These are phyloP conservation scores for Urocynchramus pylzowi DNA, from an alignment of 2,113 vertebrate genomes.

Conservation along the genomic window DNA sequence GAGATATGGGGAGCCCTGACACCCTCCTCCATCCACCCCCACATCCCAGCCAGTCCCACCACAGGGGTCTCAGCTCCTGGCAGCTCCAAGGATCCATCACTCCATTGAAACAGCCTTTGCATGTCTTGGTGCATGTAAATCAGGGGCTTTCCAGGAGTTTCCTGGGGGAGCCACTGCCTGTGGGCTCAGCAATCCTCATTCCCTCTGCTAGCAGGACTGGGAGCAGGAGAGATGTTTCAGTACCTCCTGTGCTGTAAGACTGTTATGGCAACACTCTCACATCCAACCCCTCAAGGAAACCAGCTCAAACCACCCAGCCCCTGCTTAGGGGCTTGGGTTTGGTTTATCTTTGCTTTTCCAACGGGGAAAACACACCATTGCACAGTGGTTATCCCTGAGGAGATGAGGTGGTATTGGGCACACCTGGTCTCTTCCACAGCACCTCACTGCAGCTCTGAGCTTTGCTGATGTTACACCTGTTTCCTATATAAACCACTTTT, in stretches of 20 bases:
- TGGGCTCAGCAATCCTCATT: neutral
- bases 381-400: neutral
- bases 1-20: neutral
- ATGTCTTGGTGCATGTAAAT: neutral
- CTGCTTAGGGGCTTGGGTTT: neutral
- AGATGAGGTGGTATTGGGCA: neutral
- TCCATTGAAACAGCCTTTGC: neutral
- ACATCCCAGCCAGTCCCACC: neutral
- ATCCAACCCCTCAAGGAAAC: neutral
- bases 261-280: neutral
- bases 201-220: neutral
- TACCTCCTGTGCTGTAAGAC: neutral
- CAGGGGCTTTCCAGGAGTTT: neutral
- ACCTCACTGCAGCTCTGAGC: neutral
- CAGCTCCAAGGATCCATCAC: neutral
- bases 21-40: neutral
- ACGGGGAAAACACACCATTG: neutral
- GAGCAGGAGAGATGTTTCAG: neutral
- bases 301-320: neutral
- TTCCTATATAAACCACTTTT: neutral
- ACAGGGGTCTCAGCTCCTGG: neutral
- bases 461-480: neutral
- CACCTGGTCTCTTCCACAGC: neutral
- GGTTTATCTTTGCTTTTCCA: neutral
- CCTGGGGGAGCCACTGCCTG: neutral